Evolutionary conservation across 2,888 invertebrate genomes (phyloP), one percentile per base, ranked within the genome.

Genomic region (Pherbina coryleti): DNA sequence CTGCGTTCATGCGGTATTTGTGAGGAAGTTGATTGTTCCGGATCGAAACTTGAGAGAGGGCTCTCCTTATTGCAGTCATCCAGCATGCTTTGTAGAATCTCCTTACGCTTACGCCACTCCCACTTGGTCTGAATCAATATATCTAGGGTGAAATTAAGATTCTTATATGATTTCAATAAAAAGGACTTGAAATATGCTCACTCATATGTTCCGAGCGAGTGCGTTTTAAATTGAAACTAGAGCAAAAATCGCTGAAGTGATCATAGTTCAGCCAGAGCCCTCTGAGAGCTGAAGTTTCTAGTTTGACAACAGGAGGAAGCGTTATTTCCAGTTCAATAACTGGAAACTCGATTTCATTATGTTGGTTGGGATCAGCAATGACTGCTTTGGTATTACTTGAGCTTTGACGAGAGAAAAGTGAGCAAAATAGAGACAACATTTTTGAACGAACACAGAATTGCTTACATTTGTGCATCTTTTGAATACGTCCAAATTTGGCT

Each of bases 231-330:
- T 82, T 80, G 75, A 83, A 89, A 78, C 88, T 90, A 19, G 82
- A 83, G 80, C 91, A 90, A 44, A 89, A 88, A 82, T 92, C 91
- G 81, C 91, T 92, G 60, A 91, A 88, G 82, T 92, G 92, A 82
- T 92, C 92, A 82, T 91, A 92, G 79, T 88, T 91, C 5, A 91
- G 82, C 88, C 92, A 92, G 79, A 92, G 87, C 1, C 89, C 90
- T 28, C 92, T 87, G 31, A 92, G 83, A 0, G 91, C 91, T 31
- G 90, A 88, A 60, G 87, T 89, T 69, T 89, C 88, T 8, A 91
- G 85, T 53, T 89, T 87, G 0, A 92, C 86, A 0, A 85, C 85
- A 5, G 86, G 84, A 0, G 92, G 92, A 73, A 92, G 85, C 0
- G 90, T 84, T 1, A 91, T 87, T 73, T 88, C 86, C 83, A 91